These are phyloP conservation scores for Drosophila quadrilineata DNA, from an alignment of 1,140 invertebrate genomes.

Conservation along the genomic window DNA sequence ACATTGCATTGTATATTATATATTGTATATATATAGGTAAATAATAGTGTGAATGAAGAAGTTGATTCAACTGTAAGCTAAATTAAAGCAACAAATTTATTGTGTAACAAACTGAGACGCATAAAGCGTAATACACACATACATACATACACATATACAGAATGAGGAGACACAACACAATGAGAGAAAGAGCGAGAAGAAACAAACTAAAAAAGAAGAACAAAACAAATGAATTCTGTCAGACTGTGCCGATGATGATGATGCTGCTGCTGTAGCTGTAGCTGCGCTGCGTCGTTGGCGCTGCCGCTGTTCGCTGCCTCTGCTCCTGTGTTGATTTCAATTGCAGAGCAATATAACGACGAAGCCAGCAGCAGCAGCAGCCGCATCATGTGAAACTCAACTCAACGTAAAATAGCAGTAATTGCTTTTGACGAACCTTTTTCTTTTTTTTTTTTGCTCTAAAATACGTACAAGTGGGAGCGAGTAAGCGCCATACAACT, in stretches of 20 bases:
- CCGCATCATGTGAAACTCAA: constrained; percentile 43
- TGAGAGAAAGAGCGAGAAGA: constrained; percentile 9
- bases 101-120: constrained; percentile 73
- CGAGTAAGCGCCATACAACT: constrained; percentile 9
- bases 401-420: constrained; percentile 66
- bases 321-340: constrained; percentile 54
- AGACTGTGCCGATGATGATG: constrained; percentile 21
- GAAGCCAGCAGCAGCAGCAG: neutral
- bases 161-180: too few relatives aligned
- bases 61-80: constrained; percentile 39
- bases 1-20: neutral
- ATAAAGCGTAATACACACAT: constrained; percentile 30
- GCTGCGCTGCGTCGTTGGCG: constrained; percentile 27
- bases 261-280: constrained; percentile 4
- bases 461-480: neutral
- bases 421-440: constrained; percentile 56
- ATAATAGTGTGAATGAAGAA: constrained; percentile 30
- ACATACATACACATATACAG: constrained; percentile 6
- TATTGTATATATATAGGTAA: neutral
- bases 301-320: constrained; percentile 6
- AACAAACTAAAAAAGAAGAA: constrained; percentile 40
- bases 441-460: constrained; percentile 23
- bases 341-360: constrained; percentile 60
- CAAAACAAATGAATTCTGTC: constrained; percentile 56
- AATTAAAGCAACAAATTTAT: constrained; percentile 58